These are phyloP conservation scores for Scaptomyza flava DNA, from an alignment of 2,888 invertebrate genomes.

Conservation along the genomic window DNA sequence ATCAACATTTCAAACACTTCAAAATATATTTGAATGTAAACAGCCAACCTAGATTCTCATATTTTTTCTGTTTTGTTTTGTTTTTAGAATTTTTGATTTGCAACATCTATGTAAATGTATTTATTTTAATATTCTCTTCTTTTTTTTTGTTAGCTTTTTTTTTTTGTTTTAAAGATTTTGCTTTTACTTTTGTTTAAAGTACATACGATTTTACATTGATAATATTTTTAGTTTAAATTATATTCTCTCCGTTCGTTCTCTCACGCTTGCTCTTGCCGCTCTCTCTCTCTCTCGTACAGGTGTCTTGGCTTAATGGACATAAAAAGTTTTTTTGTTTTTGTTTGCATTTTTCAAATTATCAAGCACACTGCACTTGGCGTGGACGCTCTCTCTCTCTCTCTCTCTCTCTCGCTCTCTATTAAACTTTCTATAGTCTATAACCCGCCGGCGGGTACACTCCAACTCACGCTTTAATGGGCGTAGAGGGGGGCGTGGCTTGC, in stretches of 20 bases:
- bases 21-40: background rate
- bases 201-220: conserved; percentile 77
- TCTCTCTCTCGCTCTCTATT: background rate
- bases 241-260: conserved; percentile 29
- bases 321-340: conserved; percentile 4
- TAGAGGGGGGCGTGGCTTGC: conserved; percentile 58
- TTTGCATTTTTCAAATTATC: conserved; percentile 41
- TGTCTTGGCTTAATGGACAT: conserved; percentile 34
- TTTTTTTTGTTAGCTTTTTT: conserved; percentile 24
- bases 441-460: conserved; percentile 76
- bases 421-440: conserved; percentile 46
- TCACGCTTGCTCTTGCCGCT: conserved; percentile 4
- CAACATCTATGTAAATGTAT: conserved; percentile 79
- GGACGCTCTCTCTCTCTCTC: conserved; percentile 4
- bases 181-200: conserved; percentile 57
- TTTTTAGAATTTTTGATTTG: conserved; percentile 42
- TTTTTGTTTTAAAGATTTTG: conserved; percentile 34
- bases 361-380: conserved; percentile 19
- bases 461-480: conserved; percentile 39
- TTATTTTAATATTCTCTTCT: conserved; percentile 50
- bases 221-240: conserved; percentile 69
- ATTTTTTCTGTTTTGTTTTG: background rate
- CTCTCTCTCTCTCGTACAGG: background rate
- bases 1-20: no score
- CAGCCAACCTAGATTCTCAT: background rate